Evolutionary conservation across 2,113 vertebrate species (phyloP).

Genomic region (Pithys albifrons): DNA sequence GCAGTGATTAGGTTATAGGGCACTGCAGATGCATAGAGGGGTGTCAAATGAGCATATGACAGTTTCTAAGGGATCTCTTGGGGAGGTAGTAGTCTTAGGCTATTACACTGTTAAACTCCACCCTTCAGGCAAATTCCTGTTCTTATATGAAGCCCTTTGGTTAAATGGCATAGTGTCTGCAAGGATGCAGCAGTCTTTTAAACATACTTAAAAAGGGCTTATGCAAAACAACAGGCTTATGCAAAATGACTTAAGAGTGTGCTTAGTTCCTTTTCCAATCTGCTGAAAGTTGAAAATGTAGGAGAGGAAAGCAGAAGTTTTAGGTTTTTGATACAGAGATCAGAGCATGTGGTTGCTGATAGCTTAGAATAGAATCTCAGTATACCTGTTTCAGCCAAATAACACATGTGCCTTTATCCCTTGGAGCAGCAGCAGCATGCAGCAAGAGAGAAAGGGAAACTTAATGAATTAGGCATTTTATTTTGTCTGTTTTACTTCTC

Average conservation of each 20-base stretch:
- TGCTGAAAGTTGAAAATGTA: neutral
- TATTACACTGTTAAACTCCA: neutral
- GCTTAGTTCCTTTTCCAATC: neutral
- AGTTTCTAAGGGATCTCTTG: neutral
- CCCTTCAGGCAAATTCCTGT: neutral
- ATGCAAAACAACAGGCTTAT: neutral
- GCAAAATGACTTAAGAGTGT: neutral
- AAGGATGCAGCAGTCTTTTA: neutral
- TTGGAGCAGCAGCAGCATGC: neutral
- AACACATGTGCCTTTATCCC: neutral
- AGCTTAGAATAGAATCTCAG: neutral
- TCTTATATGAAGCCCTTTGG: neutral
- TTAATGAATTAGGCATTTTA: neutral
- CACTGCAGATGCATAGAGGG: fast-evolving
- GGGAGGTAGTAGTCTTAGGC: neutral
- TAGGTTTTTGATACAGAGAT: neutral
- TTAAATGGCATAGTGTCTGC: neutral
- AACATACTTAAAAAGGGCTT: neutral
- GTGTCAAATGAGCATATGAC: neutral
- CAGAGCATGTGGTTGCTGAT: neutral
- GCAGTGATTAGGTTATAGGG: neutral
- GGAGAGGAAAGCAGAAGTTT: neutral
- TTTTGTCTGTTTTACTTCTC: neutral
- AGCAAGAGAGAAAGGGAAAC: neutral
- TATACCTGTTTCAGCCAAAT: neutral